A percentile compares a stretch with the other conserved stretches of the same genome.
Conservation (phyloP, 2,797 vertebrate species). For the Epinephelus malabaricus region DNA sequence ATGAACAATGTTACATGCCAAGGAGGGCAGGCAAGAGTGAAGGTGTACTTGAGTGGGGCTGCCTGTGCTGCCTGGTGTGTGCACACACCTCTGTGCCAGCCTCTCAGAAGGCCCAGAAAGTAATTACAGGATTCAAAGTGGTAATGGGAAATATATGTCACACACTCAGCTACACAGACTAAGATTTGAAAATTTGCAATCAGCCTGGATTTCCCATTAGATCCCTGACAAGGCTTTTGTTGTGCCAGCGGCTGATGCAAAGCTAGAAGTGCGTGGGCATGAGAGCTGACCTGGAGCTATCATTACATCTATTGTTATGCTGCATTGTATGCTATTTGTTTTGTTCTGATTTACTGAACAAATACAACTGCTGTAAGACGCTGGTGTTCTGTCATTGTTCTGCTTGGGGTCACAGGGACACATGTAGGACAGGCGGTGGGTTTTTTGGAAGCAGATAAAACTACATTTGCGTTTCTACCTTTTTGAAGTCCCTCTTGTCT, state of each 20-base stretch:
- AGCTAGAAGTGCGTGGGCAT: constrained; percentile 56
- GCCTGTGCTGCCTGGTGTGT: constrained; percentile 31
- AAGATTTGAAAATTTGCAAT: constrained; percentile 71
- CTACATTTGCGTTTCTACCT: constrained; percentile 55
- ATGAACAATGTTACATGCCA: constrained; percentile 33
- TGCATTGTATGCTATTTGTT: constrained; percentile 50
- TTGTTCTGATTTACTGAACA: constrained; percentile 63
- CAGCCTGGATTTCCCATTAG: constrained; percentile 74
- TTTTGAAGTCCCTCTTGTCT: constrained; percentile 74
- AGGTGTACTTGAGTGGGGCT: constrained; percentile 40
- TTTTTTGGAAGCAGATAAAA: constrained; percentile 65
- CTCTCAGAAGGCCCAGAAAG: constrained; percentile 75
- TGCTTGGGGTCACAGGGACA: constrained; percentile 52
- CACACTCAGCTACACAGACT: constrained; percentile 69
- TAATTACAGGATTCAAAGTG: constrained; percentile 82
- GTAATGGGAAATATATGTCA: constrained; percentile 83
- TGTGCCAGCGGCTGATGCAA: constrained; percentile 37
- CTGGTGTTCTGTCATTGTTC: constrained; percentile 31
- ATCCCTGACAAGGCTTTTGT: constrained; percentile 58
- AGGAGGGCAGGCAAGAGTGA: constrained; percentile 50
- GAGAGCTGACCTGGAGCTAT: constrained; percentile 49
- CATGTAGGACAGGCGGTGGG: constrained; percentile 28
- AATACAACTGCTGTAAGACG: constrained; percentile 38
- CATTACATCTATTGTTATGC: constrained; percentile 51
- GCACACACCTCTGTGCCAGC: constrained; percentile 52